phyloP scores from a whole-genome alignment of 2,113 vertebrate genomes.

The Macquaria australasica region DNA sequence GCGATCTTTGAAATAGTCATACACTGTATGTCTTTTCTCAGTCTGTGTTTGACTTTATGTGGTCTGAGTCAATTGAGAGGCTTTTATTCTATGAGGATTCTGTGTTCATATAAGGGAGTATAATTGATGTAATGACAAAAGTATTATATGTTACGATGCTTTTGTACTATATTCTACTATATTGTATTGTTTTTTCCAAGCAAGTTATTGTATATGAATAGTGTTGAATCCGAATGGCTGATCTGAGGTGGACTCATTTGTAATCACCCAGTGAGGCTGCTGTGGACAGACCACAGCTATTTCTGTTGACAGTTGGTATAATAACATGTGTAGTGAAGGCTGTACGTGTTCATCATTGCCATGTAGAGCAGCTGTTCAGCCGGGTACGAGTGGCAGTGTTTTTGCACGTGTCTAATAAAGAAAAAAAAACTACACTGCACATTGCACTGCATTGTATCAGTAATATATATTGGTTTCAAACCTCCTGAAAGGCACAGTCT shows the following conservation, averaged over 20 bases:
- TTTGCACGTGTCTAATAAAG: constrained; percentile 30
- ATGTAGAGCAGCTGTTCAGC: constrained; percentile 47
- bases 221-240: background rate
- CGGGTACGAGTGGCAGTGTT: background rate
- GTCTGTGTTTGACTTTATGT: background rate
- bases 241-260: constrained; percentile 20
- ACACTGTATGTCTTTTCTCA: background rate
- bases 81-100: too few species aligned
- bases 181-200: background rate
- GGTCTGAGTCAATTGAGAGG: background rate
- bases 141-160: background rate
- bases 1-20: background rate
- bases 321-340: constrained; percentile 49
- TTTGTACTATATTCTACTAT: background rate
- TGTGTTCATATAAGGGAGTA: background rate
- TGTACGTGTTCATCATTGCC: constrained; percentile 36
- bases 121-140: background rate
- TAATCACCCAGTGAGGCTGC: constrained; percentile 13
- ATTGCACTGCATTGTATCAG: background rate
- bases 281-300: constrained; percentile 35
- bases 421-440: background rate
- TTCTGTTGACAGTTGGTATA: constrained; percentile 54
- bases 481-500: background rate
- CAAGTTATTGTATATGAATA: background rate
- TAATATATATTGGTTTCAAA: background rate